A percentile compares a stretch with the other conserved stretches of the same genome.
Evolutionary conservation across 2,113 vertebrate species (phyloP).

Genomic region (Gorilla gorilla): DNA sequence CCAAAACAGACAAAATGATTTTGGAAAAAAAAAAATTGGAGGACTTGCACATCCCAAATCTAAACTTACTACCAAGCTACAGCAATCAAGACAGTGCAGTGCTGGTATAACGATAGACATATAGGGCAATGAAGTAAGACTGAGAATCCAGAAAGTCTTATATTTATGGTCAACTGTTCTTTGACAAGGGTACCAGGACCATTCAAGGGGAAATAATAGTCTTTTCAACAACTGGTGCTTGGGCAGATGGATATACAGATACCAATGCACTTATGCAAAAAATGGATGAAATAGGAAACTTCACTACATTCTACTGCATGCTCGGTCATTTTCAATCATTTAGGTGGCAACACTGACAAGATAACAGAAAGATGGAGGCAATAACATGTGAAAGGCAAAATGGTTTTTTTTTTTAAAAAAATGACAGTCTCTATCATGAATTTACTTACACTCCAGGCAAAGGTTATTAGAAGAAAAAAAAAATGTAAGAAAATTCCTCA

Average conservation of each 20-base stretch:
- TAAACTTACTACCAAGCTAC: conserved; percentile 20
- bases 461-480: background rate
- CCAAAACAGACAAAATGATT: conserved; percentile 19
- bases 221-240: background rate
- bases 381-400: background rate
- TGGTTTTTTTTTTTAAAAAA: background rate
- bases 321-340: background rate
- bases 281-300: background rate
- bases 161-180: background rate
- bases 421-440: background rate
- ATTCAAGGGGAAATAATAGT: background rate
- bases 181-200: background rate
- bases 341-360: background rate
- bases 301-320: background rate
- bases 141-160: background rate
- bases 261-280: conserved; percentile 42
- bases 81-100: background rate
- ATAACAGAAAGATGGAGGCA: background rate
- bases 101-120: background rate
- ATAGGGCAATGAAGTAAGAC: background rate
- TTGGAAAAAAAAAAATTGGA: conserved; percentile 7
- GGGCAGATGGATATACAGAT: background rate
- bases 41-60: background rate
- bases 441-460: background rate
- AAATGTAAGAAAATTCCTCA: background rate